These are phyloP conservation scores for Panthera leo DNA, from an alignment of 2,113 vertebrate genomes.

Conservation along the genomic window DNA sequence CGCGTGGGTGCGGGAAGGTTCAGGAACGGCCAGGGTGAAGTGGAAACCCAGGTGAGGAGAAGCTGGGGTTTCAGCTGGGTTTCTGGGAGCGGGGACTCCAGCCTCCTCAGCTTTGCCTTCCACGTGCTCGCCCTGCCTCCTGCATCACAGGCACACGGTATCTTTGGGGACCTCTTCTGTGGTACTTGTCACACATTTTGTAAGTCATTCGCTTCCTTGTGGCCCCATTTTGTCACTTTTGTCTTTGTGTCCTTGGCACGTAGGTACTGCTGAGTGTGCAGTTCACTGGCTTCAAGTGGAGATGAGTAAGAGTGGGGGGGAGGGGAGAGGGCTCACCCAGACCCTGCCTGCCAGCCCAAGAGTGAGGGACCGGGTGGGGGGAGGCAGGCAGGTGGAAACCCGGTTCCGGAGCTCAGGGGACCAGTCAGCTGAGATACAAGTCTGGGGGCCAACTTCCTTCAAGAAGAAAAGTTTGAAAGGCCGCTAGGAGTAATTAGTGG, in stretches of 20 bases:
- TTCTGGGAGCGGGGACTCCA: not conserved
- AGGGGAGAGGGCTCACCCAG: rapidly evolving
- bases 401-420: rapidly evolving
- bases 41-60: not conserved
- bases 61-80: not conserved
- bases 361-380: not conserved
- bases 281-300: not conserved
- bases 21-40: not conserved
- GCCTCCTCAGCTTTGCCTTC: not conserved
- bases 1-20: not conserved
- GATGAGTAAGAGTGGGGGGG: not conserved
- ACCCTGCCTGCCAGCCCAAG: rapidly evolving
- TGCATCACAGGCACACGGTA: not conserved
- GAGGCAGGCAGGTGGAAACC: not conserved
- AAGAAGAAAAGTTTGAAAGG: not conserved
- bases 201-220: not conserved
- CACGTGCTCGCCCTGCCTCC: rapidly evolving
- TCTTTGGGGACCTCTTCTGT: not conserved
- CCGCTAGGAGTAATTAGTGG: rapidly evolving
- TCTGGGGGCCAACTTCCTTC: not conserved
- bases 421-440: not conserved
- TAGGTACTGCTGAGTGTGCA: not conserved
- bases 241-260: not conserved
- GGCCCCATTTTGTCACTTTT: not conserved
- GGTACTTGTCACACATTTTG: not conserved